A percentile compares a stretch with the other conserved stretches of the same genome.
Conservation (phyloP, 2,113 vertebrate species). For the Loxodonta africana region DNA sequence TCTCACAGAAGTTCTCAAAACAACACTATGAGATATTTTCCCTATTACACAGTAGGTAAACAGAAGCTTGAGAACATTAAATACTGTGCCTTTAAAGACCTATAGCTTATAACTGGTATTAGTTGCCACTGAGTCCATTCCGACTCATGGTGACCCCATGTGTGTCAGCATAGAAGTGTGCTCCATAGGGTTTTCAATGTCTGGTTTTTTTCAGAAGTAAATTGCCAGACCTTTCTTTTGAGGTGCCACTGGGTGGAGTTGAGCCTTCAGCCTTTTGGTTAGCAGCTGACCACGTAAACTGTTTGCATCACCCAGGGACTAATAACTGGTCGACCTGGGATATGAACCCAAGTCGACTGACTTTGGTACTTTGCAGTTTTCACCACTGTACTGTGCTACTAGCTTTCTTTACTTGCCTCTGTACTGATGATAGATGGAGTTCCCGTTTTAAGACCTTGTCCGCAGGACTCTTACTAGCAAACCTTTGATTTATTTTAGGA, state of each 20-base stretch:
- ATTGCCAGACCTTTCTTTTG: neutral
- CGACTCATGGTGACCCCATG: neutral
- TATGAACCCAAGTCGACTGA: neutral
- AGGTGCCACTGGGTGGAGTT: neutral
- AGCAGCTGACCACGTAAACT: neutral
- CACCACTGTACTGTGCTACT: neutral
- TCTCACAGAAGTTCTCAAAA: neutral
- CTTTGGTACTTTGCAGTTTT: neutral
- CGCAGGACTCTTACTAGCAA: constrained; percentile 5
- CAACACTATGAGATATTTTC: neutral
- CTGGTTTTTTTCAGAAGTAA: neutral
- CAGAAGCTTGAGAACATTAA: neutral
- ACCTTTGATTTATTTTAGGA: constrained; percentile 47
- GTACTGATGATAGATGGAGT: neutral
- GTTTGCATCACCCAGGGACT: neutral
- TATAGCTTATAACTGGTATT: fast-evolving
- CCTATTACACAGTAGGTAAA: neutral
- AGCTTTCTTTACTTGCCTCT: neutral
- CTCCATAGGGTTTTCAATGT: neutral
- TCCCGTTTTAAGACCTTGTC: neutral
- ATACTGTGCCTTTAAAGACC: neutral
- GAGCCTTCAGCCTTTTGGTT: neutral
- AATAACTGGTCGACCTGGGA: neutral
- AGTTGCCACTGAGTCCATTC: neutral
- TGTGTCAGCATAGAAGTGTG: neutral